phyloP scores from a whole-genome alignment of 2,888 invertebrate species.

The Apodemia hepburni region DNA sequence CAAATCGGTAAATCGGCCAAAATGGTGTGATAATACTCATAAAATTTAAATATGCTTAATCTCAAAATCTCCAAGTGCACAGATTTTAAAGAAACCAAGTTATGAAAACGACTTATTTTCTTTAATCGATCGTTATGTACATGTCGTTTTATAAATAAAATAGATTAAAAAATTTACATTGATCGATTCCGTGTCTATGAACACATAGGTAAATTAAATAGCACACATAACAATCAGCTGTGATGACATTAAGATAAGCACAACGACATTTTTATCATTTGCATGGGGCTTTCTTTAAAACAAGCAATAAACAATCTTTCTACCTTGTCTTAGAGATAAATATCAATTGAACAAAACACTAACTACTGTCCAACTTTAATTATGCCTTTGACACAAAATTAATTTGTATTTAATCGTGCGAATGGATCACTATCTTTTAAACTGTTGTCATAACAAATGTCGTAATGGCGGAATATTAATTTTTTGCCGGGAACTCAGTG shows the following conservation, averaged over 20 bases:
- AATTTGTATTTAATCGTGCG: conserved; percentile 47
- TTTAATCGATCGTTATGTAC: no score
- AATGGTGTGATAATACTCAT: no score
- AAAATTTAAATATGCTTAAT: no score
- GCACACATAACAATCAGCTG: background rate
- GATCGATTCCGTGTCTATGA: no score
- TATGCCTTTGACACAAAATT: conserved; percentile 32
- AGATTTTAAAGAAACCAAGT: no score
- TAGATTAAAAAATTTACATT: no score
- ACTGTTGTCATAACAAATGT: conserved; percentile 14
- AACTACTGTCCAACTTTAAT: conserved; percentile 7
- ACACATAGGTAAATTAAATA: background rate
- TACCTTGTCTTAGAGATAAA: background rate
- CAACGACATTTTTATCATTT: conserved; percentile 5
- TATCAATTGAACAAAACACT: background rate
- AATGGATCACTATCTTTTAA: conserved; percentile 25
- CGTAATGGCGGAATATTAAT: conserved; percentile 11
- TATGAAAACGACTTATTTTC: no score
- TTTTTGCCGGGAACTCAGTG: background rate
- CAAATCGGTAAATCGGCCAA: no score
- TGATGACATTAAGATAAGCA: background rate
- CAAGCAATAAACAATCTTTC: background rate
- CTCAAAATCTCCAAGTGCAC: no score
- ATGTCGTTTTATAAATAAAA: no score
- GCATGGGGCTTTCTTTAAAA: background rate